A percentile compares a stretch with the other conserved stretches of the same genome.
phyloP scores from a whole-genome alignment of 2,888 invertebrate genomes.

The Blomia tropicalis region DNA sequence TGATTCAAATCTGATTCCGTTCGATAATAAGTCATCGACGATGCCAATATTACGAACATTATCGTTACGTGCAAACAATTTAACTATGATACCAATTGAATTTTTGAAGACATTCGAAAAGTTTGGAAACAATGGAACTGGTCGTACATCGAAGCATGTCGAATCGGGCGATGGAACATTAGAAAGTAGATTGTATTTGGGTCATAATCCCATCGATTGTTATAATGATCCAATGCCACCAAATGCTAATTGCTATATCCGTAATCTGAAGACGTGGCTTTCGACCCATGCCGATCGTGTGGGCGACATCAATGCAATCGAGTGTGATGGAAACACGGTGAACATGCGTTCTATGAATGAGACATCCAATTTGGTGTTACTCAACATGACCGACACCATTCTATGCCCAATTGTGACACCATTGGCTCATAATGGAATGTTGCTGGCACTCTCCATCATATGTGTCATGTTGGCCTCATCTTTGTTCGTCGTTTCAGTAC shows the following conservation, averaged over 20 bases:
- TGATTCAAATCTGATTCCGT: slow-evolving; percentile 11
- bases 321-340: slow-evolving; percentile 16
- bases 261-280: slow-evolving; percentile 28
- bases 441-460: slow-evolving; percentile 29
- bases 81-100: slow-evolving; percentile 24
- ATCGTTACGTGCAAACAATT: slow-evolving; percentile 26
- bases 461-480: slow-evolving; percentile 27
- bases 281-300: slow-evolving; percentile 25
- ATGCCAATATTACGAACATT: slow-evolving; percentile 23
- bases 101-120: slow-evolving; percentile 25
- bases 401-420: slow-evolving; percentile 28
- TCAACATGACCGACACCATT: slow-evolving; percentile 29
- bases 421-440: slow-evolving; percentile 23
- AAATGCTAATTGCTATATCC: slow-evolving; percentile 26
- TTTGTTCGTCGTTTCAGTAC: slow-evolving; percentile 28
- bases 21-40: background rate
- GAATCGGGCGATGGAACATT: background rate
- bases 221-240: slow-evolving; percentile 12
- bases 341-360: background rate
- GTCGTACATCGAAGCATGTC: background rate
- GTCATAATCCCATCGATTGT: slow-evolving; percentile 30
- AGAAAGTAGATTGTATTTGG: slow-evolving; percentile 24
- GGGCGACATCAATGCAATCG: slow-evolving; percentile 23
- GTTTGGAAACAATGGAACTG: background rate
- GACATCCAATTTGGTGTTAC: slow-evolving; percentile 22